Base-by-base conservation (phyloP, 2,888 invertebrate species). In the Tridacna gigas region DNA sequence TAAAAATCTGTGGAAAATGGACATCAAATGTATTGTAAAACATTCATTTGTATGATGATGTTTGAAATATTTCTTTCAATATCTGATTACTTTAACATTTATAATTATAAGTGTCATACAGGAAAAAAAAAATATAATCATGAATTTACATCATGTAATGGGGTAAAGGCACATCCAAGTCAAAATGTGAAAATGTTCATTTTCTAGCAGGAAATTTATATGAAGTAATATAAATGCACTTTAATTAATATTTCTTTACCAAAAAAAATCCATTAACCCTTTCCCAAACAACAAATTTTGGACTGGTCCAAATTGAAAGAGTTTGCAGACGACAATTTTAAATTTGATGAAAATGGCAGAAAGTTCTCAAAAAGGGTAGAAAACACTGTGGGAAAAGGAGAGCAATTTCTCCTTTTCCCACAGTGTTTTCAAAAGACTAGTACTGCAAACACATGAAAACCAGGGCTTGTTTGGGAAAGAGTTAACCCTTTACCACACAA, bases 1-100 rank as follows among this genome's bases (percentile, higher is more conserved):
- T 71, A 71, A 71, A 71, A 51, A 71, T 71, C 71, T 71, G 71
- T 71, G 71, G 13, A 69, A 71, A 51, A 71, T 71, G 71, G 15
- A 47, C 51, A 71, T 51, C n/a, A 18, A 45, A 26, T 26, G 26
- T 26, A 66, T 3, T 66, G 1, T 26, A 61, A 12, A n/a, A 61
- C n/a, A 25, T 5, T 15, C 25, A 61, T 37, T 37, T 37, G 7
- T 37, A 37, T 37, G 2, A 4, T 37, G 18, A 56, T 56, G 56
- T 20, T 56, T 56, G 20, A 56, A 15, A 56, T 20, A 56, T 20
- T 20, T 56, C 56, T 5, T 56, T 20, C 15, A 15, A 56, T 56
- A 56, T 56, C 9, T 56, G 56, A 56, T 20, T 20, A 56, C 18
- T 20, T 56, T 51, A 51, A 13, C 15, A 51, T 51, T 11, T 51